Percentiles rank a stretch among this genome's conserved stretches.
Conservation (phyloP, 2,888 invertebrate species). For the Coelopa pilipes region DNA sequence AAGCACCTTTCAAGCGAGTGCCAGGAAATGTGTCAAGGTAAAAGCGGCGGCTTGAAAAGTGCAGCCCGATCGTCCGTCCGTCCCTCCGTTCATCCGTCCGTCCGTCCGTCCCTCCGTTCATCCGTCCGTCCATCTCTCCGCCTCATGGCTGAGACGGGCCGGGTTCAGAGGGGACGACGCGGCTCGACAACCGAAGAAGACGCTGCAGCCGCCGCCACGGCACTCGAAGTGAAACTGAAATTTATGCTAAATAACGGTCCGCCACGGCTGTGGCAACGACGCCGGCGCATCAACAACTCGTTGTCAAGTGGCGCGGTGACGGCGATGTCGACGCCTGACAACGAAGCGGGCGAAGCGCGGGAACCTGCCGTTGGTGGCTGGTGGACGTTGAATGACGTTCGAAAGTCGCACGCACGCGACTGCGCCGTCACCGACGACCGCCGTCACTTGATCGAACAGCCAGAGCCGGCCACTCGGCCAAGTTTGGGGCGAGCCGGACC, state of each 20-base stretch:
- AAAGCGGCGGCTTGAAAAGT: slow-evolving; percentile 31
- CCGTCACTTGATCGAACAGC: too few species aligned
- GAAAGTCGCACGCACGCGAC: neutral
- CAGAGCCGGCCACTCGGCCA: too few species aligned
- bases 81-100: too few species aligned
- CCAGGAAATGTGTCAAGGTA: slow-evolving; percentile 44
- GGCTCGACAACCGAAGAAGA: slow-evolving; percentile 25
- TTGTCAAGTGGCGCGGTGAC: too few species aligned
- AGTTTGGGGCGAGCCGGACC: neutral
- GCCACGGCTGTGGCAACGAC: neutral
- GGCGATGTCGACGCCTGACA: too few species aligned
- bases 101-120: too few species aligned
- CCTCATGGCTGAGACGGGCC: too few species aligned
- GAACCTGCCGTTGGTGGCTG: neutral
- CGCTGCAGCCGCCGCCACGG: neutral
- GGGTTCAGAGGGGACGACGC: too few species aligned
- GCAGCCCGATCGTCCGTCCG: too few species aligned
- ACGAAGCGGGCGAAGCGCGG: neutral
- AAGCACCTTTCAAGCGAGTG: slow-evolving; percentile 25
- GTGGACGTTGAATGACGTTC: neutral
- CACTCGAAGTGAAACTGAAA: slow-evolving; percentile 41
- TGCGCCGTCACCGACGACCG: neutral
- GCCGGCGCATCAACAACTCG: neutral
- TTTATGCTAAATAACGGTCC: slow-evolving; percentile 41
- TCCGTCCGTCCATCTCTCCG: too few species aligned